Conservation (phyloP, 2,113 vertebrate genomes). For the Apeltes quadracus region DNA sequence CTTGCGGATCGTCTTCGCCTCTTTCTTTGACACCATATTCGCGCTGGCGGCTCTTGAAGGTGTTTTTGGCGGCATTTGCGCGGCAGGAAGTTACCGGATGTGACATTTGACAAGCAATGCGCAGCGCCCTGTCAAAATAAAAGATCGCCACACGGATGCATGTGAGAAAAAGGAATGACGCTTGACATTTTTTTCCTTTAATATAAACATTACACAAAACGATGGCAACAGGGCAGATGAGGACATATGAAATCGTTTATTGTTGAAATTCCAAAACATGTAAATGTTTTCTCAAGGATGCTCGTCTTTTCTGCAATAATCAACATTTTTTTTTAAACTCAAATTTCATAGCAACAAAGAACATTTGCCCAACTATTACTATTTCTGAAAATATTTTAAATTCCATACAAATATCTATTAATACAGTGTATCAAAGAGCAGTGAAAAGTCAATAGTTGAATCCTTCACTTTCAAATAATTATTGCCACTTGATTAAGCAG, state of each 20-base stretch:
- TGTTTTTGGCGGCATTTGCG: not conserved
- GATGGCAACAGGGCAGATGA: too few species aligned
- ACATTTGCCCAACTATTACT: not conserved
- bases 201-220: too few species aligned
- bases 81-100: not conserved
- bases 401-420: not conserved
- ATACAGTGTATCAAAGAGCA: not conserved
- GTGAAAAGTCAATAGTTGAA: too few species aligned
- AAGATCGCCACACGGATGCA: not conserved
- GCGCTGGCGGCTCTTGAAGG: rapidly evolving
- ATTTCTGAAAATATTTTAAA: not conserved
- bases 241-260: too few species aligned
- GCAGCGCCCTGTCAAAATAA: not conserved
- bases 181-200: too few species aligned
- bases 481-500: not conserved
- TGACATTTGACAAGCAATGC: not conserved
- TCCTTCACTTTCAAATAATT: not conserved
- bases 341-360: not conserved
- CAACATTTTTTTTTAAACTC: not conserved
- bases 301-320: not conserved
- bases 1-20: constrained; percentile 19
- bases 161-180: not conserved
- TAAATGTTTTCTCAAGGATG: not conserved
- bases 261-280: too few species aligned
- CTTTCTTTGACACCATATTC: constrained; percentile 42